Evolutionary conservation across 1,140 invertebrate genomes (phyloP), one percentile per base, ranked within the genome.

Genomic region (Steinernema feltiae): DNA sequence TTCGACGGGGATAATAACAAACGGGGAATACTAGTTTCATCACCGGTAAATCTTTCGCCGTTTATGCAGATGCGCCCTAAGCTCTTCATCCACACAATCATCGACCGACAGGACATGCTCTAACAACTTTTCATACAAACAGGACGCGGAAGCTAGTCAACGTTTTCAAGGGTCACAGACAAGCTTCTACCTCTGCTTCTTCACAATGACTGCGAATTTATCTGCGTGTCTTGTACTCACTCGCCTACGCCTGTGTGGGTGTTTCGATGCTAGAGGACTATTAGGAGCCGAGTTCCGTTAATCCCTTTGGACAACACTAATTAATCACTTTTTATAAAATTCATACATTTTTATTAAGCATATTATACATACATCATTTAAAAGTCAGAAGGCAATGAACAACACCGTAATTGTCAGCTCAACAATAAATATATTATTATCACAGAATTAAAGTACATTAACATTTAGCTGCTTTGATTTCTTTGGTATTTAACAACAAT

Each of bases 31-130:
- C 53, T 63, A 63, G 53, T 63, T 63, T 63, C 53, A 63, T 27
- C 53, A 21, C 24, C 53, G 53, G 53, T 63, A 63, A 63, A 63
- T 63, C 53, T 63, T 63, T 63, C 53, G 53, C 53, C 53, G 53
- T 27, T 63, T 63, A 63, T 63, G 53, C 53, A 63, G 53, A 63
- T 63, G 53, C 24, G 53, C 53, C 24, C 53, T 63, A 63, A 63
- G 53, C 53, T 21, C 15, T 63, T 63, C 53, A 63, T 63, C 53
- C 53, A 3, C 53, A 21, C 53, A 12, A 63, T 27, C 24, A 21
- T 3, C 53, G 53, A 63, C 24, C 53, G 53, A 63, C 53, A 7
- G 53, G 24, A 63, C 53, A 27, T 63, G 53, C 53, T 21, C 53
- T 7, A 27, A 12, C 53, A 21, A 63, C 24, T 63, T 21, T 63